A percentile compares a stretch with the other conserved stretches of the same genome.
Conservation (phyloP, 2,797 vertebrate species). For the Furcifer pardalis region DNA sequence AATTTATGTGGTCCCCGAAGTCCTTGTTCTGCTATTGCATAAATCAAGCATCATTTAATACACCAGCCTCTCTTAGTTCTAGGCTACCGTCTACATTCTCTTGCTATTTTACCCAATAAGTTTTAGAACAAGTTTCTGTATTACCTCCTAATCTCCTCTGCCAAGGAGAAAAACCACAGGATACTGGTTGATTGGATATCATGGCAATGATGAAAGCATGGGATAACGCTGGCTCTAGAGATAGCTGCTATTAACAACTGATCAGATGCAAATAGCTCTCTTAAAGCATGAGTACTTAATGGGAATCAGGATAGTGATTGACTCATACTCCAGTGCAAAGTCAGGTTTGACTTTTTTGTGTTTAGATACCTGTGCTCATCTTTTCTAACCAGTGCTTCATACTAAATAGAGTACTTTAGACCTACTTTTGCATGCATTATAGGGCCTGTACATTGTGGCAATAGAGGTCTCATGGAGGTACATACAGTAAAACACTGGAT, state of each 20-base stretch:
- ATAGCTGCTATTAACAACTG: not conserved
- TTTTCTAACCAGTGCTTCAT: slow-evolving; percentile 6
- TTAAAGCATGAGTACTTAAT: not conserved
- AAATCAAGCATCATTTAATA: not conserved
- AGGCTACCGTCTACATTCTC: not conserved
- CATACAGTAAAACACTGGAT: too few species aligned
- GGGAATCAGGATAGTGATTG: slow-evolving; percentile 1
- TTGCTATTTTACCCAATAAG: not conserved
- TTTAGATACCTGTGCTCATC: not conserved
- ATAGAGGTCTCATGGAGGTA: not conserved
- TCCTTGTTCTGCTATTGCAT: not conserved
- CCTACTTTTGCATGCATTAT: not conserved
- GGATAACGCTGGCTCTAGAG: not conserved
- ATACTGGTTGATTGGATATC: not conserved
- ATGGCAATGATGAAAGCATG: not conserved
- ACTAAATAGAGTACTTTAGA: not conserved
- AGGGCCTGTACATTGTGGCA: not conserved
- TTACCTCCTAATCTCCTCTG: not conserved
- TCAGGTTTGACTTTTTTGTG: slow-evolving; percentile 9
- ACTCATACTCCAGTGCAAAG: not conserved
- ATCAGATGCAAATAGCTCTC: slow-evolving; percentile 9
- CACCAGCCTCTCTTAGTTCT: not conserved
- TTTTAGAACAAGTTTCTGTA: not conserved
- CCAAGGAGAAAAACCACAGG: slow-evolving; percentile 7
- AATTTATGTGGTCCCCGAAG: not conserved